phyloP scores from a whole-genome alignment of 2,888 invertebrate species.

The Pseudeuparius sepicola region DNA sequence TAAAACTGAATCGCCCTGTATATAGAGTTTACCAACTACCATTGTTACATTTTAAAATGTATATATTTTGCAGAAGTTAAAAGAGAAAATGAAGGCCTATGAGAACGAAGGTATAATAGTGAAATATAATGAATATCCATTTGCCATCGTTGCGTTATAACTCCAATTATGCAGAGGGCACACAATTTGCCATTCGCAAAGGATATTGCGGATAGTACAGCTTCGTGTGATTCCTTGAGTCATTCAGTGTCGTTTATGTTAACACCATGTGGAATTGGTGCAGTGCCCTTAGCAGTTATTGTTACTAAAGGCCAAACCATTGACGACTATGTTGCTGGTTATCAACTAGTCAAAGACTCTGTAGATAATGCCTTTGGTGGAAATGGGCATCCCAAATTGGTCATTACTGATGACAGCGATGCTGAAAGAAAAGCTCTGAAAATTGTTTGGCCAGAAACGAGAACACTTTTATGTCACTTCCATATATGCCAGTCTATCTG shows the following conservation, averaged over 20 bases:
- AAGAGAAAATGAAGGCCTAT: conserved; percentile 4
- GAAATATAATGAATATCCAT: conserved; percentile 9
- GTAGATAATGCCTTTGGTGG: conserved; percentile 11
- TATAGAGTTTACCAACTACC: no score
- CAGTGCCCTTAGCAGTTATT: conserved; percentile 16
- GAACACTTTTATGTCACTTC: conserved; percentile 15
- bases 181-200: conserved; percentile 7
- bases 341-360: conserved; percentile 10
- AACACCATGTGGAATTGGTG: conserved; percentile 14
- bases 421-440: conserved; percentile 16
- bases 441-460: conserved; percentile 13
- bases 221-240: conserved; percentile 10
- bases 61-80: no score
- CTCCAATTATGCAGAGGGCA: conserved; percentile 12
- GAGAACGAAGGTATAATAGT: conserved; percentile 3
- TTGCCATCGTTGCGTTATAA: conserved; percentile 11
- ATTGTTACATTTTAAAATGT: no score
- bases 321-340: conserved; percentile 14
- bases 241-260: conserved; percentile 16
- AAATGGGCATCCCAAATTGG: conserved; percentile 12
- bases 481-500: conserved; percentile 17
- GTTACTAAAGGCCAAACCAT: conserved; percentile 16
- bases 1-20: no score
- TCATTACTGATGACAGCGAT: conserved; percentile 16
- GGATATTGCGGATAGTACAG: conserved; percentile 11